A percentile compares a stretch with the other conserved stretches of the same genome.
Evolutionary conservation across 2,888 invertebrate species (phyloP).

Genomic region (Rhingia rostrata): DNA sequence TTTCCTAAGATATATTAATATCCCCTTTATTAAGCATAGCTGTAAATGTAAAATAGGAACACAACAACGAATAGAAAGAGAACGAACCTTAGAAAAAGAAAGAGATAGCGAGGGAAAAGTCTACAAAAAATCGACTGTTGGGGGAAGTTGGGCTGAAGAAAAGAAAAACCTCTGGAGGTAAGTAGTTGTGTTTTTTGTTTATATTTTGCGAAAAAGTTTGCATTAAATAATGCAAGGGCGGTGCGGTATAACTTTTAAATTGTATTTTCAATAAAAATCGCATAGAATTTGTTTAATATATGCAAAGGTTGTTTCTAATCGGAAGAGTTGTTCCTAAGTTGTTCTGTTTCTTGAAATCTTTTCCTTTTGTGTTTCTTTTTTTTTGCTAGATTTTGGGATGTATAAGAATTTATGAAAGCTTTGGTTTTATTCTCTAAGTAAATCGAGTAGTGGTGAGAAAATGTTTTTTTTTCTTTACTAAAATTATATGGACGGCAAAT

Average conservation of each 20-base stretch:
- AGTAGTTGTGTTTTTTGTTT: constrained; percentile 48
- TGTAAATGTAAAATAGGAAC: constrained; percentile 1
- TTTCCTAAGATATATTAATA: constrained; percentile 14
- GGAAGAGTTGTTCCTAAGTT: background rate
- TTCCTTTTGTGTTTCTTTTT: background rate
- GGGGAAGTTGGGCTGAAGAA: constrained; percentile 15
- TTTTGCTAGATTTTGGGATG: background rate
- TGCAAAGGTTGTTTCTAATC: background rate
- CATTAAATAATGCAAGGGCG: background rate
- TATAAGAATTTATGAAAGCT: background rate
- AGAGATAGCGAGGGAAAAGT: background rate
- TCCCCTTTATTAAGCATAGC: constrained; percentile 7
- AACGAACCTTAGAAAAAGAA: background rate
- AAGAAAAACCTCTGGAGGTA: constrained; percentile 29
- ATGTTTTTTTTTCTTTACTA: no score
- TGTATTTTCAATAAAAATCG: background rate
- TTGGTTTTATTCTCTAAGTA: background rate
- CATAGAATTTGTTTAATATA: background rate
- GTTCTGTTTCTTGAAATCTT: background rate
- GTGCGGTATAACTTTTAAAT: background rate
- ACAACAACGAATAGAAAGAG: constrained; percentile 21
- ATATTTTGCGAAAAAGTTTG: constrained; percentile 31
- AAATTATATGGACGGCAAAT: no score
- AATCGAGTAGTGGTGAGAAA: no score
- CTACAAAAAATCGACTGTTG: constrained; percentile 23